These are phyloP conservation scores for Buceros bicornis DNA, from an alignment of 2,797 vertebrate species.

Conservation along the genomic window DNA sequence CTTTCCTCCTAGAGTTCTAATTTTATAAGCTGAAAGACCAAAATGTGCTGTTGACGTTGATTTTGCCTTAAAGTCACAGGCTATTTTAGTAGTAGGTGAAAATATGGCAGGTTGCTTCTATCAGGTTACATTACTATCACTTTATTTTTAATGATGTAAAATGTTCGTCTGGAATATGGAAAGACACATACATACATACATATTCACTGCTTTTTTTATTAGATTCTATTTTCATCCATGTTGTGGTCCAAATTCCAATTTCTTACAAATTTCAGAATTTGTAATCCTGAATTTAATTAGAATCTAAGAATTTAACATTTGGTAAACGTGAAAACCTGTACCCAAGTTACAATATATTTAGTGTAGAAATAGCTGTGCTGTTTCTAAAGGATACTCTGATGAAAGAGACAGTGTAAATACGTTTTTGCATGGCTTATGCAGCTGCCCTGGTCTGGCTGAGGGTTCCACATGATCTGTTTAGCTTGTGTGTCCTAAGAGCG, in stretches of 20 bases:
- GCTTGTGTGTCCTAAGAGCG: neutral
- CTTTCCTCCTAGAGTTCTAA: neutral
- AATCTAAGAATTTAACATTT: neutral
- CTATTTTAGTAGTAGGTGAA: neutral
- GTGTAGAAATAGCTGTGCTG: neutral
- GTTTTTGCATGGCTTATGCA: neutral
- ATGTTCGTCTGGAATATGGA: neutral
- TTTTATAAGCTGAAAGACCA: neutral
- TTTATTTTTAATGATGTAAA: neutral
- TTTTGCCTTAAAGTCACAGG: neutral
- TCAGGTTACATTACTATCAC: neutral
- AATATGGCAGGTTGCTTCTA: neutral
- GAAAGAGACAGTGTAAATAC: neutral
- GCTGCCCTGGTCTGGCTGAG: neutral
- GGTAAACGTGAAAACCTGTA: neutral
- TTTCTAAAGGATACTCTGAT: neutral
- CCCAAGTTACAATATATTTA: fast-evolving
- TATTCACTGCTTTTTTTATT: neutral
- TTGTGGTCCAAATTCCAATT: neutral
- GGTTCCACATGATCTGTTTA: neutral
- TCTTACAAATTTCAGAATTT: neutral
- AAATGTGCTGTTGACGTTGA: neutral
- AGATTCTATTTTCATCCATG: neutral
- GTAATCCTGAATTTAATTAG: neutral
- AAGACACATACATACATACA: neutral